phyloP scores from a whole-genome alignment of 2,888 invertebrate genomes.

The Amblyjoppa proteus region DNA sequence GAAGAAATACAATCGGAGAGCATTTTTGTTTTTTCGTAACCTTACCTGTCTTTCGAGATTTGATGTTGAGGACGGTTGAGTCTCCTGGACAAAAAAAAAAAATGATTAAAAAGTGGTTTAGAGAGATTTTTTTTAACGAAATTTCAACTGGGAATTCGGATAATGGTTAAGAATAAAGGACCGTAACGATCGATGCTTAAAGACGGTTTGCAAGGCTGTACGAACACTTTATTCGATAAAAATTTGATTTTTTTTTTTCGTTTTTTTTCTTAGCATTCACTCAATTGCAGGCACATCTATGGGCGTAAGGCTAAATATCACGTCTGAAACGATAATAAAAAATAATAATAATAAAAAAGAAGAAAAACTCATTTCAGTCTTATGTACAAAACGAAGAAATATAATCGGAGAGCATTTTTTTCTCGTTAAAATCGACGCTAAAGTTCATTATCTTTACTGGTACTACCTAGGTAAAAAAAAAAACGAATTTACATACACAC shows the following conservation, averaged over 20 bases:
- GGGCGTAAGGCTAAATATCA: constrained; percentile 56
- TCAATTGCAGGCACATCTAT: constrained; percentile 25
- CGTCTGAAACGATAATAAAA: constrained; percentile 27
- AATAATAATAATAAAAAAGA: constrained; percentile 59
- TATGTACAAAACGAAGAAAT: constrained; percentile 33
- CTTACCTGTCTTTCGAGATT: constrained; percentile 29
- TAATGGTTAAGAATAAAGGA: not conserved
- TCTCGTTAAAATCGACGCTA: constrained; percentile 31
- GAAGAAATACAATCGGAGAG: constrained; percentile 22
- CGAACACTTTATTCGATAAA: constrained; percentile 1
- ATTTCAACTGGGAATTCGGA: too few relatives aligned
- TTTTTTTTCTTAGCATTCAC: not conserved
- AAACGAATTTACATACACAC: constrained; percentile 42
- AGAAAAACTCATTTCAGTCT: constrained; percentile 9
- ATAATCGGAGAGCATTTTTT: not conserved
- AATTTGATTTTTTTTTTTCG: constrained; percentile 5
- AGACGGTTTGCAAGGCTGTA: not conserved
- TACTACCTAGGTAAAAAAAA: not conserved
- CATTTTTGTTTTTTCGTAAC: constrained; percentile 37
- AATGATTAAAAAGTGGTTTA: not conserved
- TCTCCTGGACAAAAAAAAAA: not conserved
- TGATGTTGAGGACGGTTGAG: not conserved
- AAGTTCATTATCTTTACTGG: constrained; percentile 29
- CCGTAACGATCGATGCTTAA: not conserved
- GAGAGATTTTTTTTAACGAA: too few relatives aligned